phyloP scores from a whole-genome alignment of 2,113 vertebrate genomes.

The Channa maculata region DNA sequence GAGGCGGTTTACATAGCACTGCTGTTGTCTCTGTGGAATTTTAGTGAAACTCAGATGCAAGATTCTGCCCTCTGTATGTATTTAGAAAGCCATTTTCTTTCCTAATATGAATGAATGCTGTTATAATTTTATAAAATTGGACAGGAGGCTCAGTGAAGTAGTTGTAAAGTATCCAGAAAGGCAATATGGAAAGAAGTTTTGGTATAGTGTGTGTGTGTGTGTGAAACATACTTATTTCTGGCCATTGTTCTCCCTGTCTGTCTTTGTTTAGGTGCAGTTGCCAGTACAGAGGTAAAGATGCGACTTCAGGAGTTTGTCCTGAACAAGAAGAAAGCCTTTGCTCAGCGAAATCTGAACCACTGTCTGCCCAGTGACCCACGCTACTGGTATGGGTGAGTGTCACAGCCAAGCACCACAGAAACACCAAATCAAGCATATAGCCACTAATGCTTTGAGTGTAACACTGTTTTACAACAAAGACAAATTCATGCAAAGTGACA shows the following conservation, averaged over 20 bases:
- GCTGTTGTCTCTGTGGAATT: conserved; percentile 38
- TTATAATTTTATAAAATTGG: conserved; percentile 23
- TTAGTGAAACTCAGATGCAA: conserved; percentile 21
- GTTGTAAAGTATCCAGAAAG: background rate
- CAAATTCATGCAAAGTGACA: background rate
- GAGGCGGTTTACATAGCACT: conserved; percentile 17
- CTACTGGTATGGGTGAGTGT: conserved; percentile 97
- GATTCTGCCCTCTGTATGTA: background rate
- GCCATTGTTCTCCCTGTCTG: conserved; percentile 17
- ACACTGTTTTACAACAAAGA: background rate
- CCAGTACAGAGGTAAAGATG: conserved; percentile 99
- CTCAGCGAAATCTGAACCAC: conserved; percentile 96
- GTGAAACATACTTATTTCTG: conserved; percentile 1
- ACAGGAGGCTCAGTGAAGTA: too few species aligned
- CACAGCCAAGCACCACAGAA: background rate
- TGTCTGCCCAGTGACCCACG: conserved; percentile 93
- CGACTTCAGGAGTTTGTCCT: conserved; percentile 97
- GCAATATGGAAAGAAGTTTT: background rate
- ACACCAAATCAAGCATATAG: too few species aligned
- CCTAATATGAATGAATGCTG: conserved; percentile 24
- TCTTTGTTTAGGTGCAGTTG: conserved; percentile 90
- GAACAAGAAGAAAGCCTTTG: conserved; percentile 97
- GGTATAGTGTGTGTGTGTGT: background rate
- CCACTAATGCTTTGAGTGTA: background rate
- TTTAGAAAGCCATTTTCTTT: conserved; percentile 15